Percentiles rank a stretch among this genome's conserved stretches.
These are phyloP conservation scores for Xylophagus ater DNA, from an alignment of 2,888 invertebrate genomes.

Conservation along the genomic window DNA sequence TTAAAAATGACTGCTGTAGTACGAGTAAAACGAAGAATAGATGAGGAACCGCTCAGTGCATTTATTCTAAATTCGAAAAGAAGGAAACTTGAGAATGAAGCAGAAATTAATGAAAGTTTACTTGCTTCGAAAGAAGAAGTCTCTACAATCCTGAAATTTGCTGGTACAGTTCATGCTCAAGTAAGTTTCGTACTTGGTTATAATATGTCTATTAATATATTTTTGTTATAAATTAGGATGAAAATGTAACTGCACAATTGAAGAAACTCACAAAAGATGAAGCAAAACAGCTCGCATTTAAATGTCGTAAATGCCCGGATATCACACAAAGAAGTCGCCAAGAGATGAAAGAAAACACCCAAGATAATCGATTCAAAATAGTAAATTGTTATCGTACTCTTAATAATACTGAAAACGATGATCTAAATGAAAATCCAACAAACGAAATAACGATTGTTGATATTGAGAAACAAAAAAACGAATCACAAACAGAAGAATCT, in stretches of 20 bases:
- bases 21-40: constrained; percentile 59
- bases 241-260: constrained; percentile 38
- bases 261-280: constrained; percentile 41
- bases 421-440: constrained; percentile 12
- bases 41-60: constrained; percentile 59
- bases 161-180: constrained; percentile 57
- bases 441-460: constrained; percentile 45
- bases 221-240: constrained; percentile 37
- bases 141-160: constrained; percentile 57
- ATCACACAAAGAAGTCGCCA: constrained; percentile 39
- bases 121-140: constrained; percentile 35
- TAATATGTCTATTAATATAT: neutral
- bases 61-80: constrained; percentile 61
- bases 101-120: constrained; percentile 4
- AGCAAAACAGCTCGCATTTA: constrained; percentile 40
- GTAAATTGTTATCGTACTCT: constrained; percentile 46
- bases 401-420: constrained; percentile 22
- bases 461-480: constrained; percentile 39
- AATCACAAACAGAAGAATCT: neutral
- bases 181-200: constrained; percentile 36
- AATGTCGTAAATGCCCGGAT: constrained; percentile 39
- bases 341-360: constrained; percentile 39
- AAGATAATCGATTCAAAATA: constrained; percentile 47
- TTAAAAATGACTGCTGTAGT: constrained; percentile 43
- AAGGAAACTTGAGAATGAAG: constrained; percentile 44